Evolutionary conservation across 2,888 invertebrate genomes (phyloP), one percentile per base, ranked within the genome.

Genomic region (Agelastica alni): DNA sequence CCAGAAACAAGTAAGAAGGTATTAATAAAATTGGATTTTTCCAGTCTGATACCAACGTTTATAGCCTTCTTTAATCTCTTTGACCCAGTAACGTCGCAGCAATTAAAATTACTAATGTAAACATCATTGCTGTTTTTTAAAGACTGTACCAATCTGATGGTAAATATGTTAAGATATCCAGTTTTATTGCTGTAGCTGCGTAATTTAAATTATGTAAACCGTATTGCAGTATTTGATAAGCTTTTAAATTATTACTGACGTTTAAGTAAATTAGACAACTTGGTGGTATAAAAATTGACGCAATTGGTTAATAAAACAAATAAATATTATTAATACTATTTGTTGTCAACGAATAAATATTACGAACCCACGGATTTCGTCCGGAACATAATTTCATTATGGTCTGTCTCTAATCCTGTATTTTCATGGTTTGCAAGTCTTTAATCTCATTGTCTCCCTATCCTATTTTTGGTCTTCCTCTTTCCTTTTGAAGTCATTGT

Each of bases 61-160:
- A 83, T 79, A 0, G 91, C 88, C 68, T 89, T 91, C 36, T 86
- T 84, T 0, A 84, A 80, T 1, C 93, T 82, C 74, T 96, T 96
- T 10, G 91, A 87, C 0, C 96, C 96, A 34, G 96, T 96, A 60
- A 97, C 78, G 79, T 97, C 96, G 76, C 93, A 95, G 67, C 97
- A 88, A 0, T 91, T 87, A 61, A 95, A 81, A 41, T 60, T 61
- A 41, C 65, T 71, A 0, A 77, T 73, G 18, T 69, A 61, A 16
- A 69, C 55, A 53, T 74, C 17, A 53, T 69, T 47, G 57, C 70
- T 58, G 52, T 60, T 59, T 22, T 73, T 75, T 41, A 83, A 80
- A 1, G 64, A 52, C 34, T 87, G 85, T 0, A 93, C 78, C 70
- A 95, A 79, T 46, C 88, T 87, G 36, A 95, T 85, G 1, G 87